Conservation (phyloP, 2,888 invertebrate species). For the Chaitophorus viminalis region DNA sequence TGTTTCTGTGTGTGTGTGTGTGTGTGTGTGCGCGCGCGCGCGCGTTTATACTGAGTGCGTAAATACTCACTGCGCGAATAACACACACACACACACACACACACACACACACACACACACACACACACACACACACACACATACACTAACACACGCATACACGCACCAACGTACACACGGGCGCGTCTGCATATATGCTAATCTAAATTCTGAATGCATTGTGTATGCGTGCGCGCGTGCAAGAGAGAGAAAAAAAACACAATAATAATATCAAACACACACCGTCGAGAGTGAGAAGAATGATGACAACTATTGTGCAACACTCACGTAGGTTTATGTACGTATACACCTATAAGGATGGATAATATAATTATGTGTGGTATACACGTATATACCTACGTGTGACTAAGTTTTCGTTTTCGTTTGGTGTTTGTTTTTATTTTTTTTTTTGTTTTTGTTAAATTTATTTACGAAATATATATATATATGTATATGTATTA, state of each 20-base stretch:
- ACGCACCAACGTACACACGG: not conserved
- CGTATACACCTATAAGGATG: not conserved
- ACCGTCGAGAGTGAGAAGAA: slow-evolving; percentile 52
- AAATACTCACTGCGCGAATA: not conserved
- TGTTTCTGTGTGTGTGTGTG: not conserved
- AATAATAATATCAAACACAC: slow-evolving; percentile 20
- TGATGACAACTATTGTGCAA: slow-evolving; percentile 58
- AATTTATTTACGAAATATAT: not conserved
- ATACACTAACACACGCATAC: not conserved
- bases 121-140: not conserved
- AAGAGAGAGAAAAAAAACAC: slow-evolving; percentile 7
- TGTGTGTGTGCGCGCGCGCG: too few species aligned
- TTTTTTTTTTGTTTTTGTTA: not conserved
- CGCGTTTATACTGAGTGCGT: slow-evolving; percentile 7
- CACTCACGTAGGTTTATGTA: not conserved
- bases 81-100: too few species aligned
- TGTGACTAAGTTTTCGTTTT: slow-evolving; percentile 37
- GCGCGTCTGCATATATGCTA: slow-evolving; percentile 29
- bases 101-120: not conserved
- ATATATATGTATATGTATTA: too few species aligned
- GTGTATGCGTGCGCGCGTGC: not conserved
- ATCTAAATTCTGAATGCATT: slow-evolving; percentile 56
- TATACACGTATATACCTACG: not conserved
- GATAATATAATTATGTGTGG: not conserved
- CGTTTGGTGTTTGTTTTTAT: slow-evolving; percentile 17